Evolutionary conservation across 2,797 vertebrate species (phyloP), one percentile per base, ranked within the genome.

Genomic region (Spheniscus humboldti): DNA sequence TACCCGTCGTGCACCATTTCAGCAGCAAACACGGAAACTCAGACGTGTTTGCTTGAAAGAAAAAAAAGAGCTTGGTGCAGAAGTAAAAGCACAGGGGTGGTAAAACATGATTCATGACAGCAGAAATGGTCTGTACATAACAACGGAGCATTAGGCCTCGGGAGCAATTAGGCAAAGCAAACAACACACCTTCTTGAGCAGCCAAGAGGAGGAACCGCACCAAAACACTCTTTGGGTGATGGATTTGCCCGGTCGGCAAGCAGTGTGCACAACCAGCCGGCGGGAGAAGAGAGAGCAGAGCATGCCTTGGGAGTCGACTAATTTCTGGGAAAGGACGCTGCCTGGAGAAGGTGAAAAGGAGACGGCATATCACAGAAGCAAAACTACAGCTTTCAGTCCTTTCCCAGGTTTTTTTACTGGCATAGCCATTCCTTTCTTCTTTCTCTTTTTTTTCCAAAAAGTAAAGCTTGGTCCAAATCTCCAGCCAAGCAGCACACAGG

Each of bases 151-250:
- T 96, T 87, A 97, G 97, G 97, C 96, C 97, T 96, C 86, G 37
- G 95, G 92, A 95, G 95, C 96, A 96, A 98, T 98, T 97, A 98
- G 96, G 97, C 97, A 98, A 98, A 98, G 98, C 98, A 99, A 99
- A 99, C 96, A 98, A 94, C 95, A 96, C 98, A 98, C 98, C 98
- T 98, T 98, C 98, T 98, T 68, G 37, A 96, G 97, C 97, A 98
- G 97, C 83, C 88, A 86, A 97, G 96, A 98, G 97, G 97, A 97
- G 97, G 90, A 95, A 81, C 95, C 2, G 39, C 94, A 92, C 45
- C 0, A 5, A 91, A 95, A 96, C 64, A 23, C 56, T 73, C 71
- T 71, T 25, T 47, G 56, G 72, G 77, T 86, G 92, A 55, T 74
- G 77, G 87, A 96, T 95, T 53, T 95, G 92, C 77, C 71, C 1